Evolutionary conservation across 2,888 invertebrate species (phyloP), one percentile per base, ranked within the genome.

Genomic region (Drosophila greeni): DNA sequence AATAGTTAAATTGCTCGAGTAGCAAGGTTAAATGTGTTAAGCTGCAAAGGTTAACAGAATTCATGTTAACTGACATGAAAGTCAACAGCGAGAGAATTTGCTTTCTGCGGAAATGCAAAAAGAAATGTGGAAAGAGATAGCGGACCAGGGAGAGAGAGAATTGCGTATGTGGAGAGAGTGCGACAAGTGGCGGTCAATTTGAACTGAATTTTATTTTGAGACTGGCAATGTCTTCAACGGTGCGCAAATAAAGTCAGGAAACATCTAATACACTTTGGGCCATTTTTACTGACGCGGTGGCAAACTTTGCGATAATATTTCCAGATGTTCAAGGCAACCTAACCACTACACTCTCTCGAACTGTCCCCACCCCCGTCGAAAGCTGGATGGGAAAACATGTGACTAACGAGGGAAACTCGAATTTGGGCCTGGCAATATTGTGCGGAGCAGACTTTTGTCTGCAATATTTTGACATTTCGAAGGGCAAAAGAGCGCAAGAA

Each of bases 381-480:
- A 51, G 51, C 51, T 43, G 39, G 26, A 5, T 45, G 29, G 31
- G 16, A 66, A 66, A 68, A 68, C 67, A 68, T 68, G 67, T 68
- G 67, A 61, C 68, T 68, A 49, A 37, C 45, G 12, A 34, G 18
- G 34, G 23, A 66, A 34, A 52, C 34, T 45, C 33, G n/a, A 14
- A 40, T 54, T 67, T 55, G 1, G 20, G 43, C 24, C 61, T 68
- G 68, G 68, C 61, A 68, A 68, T 52, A 52, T 67, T 61, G 53
- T 26, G 36, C 26, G 6, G 51, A 62, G 43, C 62, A 61, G 67
- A 60, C 68, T 51, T 56, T 68, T 53, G 68, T 69, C 70, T 75
- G 80, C 74, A 80, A 74, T 74, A 80, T 82, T 82, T 82, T 82
- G 80, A 82, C 79, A 80, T 82, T 82, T 80, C 72, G 80, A 82